Evolutionary conservation across 2,113 vertebrate genomes (phyloP), one percentile per base, ranked within the genome.

Genomic region (Podarcis cretensis): DNA sequence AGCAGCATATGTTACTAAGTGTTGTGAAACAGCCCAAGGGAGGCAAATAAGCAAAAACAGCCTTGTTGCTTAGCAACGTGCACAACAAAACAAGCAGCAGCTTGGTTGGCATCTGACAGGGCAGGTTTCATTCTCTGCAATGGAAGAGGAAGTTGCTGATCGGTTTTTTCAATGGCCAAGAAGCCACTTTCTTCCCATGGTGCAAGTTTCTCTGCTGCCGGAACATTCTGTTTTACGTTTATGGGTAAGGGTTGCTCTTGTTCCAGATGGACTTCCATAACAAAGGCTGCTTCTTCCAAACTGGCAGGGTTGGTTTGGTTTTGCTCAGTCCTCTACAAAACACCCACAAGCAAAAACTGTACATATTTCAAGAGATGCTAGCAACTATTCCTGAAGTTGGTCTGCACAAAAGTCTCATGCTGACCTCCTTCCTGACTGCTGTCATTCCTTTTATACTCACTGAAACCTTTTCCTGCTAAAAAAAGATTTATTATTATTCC

Each of bases 21-120:
- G 97, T 97, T 97, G 97, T 97, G 97, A 97, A 97, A 98, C 65
- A 90, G 92, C 96, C 96, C 97, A 95, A 96, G 97, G 97, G 97
- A 98, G 91, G 95, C 96, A 96, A 97, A 97, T 97, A 97, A 97
- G 97, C 96, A 97, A 97, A 97, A 97, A 93, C 97, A 98, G 96
- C 86, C 93, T 90, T 1, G 97, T 96, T 95, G 90, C 97, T 94
- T 96, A 96, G 97, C 96, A 97, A 96, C 96, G 7, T 83, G 23
- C 89, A 96, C 93, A 97, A 96, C 97, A 97, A 97, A 97, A 97
- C 97, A 98, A 94, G 96, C 94, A 93, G 94, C 96, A 87, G 95
- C 95, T 95, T 95, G 86, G 87, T 59, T 96, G 96, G 97, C 96
- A 96, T 94, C 92, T 90, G 93, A 95, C 18, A 0, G 94, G 95